These are phyloP conservation scores for Danaus chrysippus DNA, from an alignment of 2,888 invertebrate species.

Conservation along the genomic window DNA sequence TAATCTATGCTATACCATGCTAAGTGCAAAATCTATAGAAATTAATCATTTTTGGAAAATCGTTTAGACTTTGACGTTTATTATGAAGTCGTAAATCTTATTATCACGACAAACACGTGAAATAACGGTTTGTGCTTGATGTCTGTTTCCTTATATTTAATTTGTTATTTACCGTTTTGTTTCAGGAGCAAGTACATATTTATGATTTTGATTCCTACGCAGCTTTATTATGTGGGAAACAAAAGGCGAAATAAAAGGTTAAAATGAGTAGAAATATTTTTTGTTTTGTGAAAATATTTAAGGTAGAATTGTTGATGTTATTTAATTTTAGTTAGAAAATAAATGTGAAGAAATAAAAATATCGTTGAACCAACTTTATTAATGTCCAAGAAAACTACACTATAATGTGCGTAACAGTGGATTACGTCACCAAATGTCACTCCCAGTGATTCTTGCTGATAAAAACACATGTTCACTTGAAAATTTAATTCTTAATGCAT, in stretches of 20 bases:
- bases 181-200: conserved; percentile 85
- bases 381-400: conserved; percentile 7
- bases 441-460: neutral
- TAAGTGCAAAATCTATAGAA: too few relatives aligned
- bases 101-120: too few relatives aligned
- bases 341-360: neutral
- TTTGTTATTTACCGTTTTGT: conserved; percentile 37
- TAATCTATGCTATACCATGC: too few relatives aligned
- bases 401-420: conserved; percentile 2
- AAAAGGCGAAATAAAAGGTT: neutral
- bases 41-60: too few relatives aligned
- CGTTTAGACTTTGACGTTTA: too few relatives aligned
- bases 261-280: neutral
- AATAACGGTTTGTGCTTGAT: too few relatives aligned
- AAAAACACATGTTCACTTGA: conserved; percentile 42
- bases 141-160: neutral
- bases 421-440: conserved; percentile 5
- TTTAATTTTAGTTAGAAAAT: too few relatives aligned
- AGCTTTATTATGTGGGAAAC: conserved; percentile 48
- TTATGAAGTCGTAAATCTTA: too few relatives aligned
- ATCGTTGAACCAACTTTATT: conserved; percentile 4
- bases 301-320: neutral
- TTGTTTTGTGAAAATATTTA: neutral
- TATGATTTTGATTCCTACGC: conserved; percentile 81
- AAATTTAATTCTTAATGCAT: conserved; percentile 65